Percentiles rank a stretch among this genome's conserved stretches.
Conservation (phyloP, 2,113 vertebrate species). For the Gobiocypris rarus region DNA sequence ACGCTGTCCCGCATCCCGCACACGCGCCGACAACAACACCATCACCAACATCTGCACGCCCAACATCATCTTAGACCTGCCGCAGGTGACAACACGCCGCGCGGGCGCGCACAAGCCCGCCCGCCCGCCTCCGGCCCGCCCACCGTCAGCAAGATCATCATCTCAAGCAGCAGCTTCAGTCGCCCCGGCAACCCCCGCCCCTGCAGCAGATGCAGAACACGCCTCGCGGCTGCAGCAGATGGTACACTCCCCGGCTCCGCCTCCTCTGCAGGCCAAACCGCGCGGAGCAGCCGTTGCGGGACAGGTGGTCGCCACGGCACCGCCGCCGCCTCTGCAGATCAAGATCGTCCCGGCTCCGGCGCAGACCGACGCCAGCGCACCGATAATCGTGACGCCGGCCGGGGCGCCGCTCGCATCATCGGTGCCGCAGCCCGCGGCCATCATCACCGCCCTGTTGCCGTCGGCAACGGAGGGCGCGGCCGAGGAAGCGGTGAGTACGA, state of each 20-base stretch:
- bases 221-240: slow-evolving; percentile 80
- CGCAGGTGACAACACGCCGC: slow-evolving; percentile 75
- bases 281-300: slow-evolving; percentile 63
- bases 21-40: slow-evolving; percentile 78
- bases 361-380: slow-evolving; percentile 66
- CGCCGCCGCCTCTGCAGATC: slow-evolving; percentile 86
- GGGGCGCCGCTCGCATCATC: slow-evolving; percentile 39
- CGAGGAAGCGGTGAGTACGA: slow-evolving; percentile 71
- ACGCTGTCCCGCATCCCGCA: slow-evolving; percentile 65
- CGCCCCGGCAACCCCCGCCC: slow-evolving; percentile 84
- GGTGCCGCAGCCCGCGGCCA: slow-evolving; percentile 66
- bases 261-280: slow-evolving; percentile 78
- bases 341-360: slow-evolving; percentile 72
- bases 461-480: slow-evolving; percentile 64
- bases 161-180: slow-evolving; percentile 81
- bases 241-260: slow-evolving; percentile 73
- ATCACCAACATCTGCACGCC: slow-evolving; percentile 83
- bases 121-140: slow-evolving; percentile 62
- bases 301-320: slow-evolving; percentile 60
- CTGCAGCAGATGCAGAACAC: slow-evolving; percentile 84
- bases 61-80: slow-evolving; percentile 81
- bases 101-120: slow-evolving; percentile 74
- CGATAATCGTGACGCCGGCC: slow-evolving; percentile 63
- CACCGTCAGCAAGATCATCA: slow-evolving; percentile 85
- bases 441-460: slow-evolving; percentile 35